phyloP scores from a whole-genome alignment of 2,888 invertebrate species.

The Amiota mariae region DNA sequence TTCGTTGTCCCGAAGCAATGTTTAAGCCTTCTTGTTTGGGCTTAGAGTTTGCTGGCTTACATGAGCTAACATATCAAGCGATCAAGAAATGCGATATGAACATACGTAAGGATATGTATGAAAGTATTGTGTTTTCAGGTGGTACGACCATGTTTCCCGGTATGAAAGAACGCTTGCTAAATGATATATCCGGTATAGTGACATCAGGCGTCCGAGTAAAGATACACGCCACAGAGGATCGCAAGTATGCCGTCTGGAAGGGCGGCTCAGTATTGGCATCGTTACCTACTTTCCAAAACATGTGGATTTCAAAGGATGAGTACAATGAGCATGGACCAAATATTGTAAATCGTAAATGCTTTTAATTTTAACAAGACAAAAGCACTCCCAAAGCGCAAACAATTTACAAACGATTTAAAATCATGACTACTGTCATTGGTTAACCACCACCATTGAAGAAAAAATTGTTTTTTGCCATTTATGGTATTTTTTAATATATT shows the following conservation, averaged over 20 bases:
- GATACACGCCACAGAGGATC: conserved; percentile 90
- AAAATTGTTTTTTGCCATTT: neutral
- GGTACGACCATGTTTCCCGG: conserved; percentile 95
- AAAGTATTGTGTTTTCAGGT: conserved; percentile 91
- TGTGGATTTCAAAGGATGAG: conserved; percentile 95
- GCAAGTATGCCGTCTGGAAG: conserved; percentile 94
- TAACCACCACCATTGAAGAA: too few species aligned
- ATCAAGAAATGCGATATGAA: conserved; percentile 96
- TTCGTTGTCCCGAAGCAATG: conserved; percentile 92
- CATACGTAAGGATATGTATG: conserved; percentile 93
- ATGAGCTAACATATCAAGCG: conserved; percentile 89
- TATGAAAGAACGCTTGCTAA: conserved; percentile 90
- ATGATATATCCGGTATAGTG: conserved; percentile 87
- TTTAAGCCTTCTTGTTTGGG: conserved; percentile 92
- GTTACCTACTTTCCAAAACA: conserved; percentile 90
- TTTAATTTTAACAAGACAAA: conserved; percentile 74
- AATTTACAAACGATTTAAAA: too few species aligned
- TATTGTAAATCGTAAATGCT: conserved; percentile 96
- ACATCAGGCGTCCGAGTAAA: conserved; percentile 92
- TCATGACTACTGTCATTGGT: too few species aligned
- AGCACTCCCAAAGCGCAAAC: too few species aligned
- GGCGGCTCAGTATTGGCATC: conserved; percentile 90
- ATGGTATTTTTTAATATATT: neutral
- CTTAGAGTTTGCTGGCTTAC: conserved; percentile 86
- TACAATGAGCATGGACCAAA: conserved; percentile 95